These are phyloP conservation scores for Tragelaphus oryx DNA, from an alignment of 2,797 vertebrate species.

Conservation along the genomic window DNA sequence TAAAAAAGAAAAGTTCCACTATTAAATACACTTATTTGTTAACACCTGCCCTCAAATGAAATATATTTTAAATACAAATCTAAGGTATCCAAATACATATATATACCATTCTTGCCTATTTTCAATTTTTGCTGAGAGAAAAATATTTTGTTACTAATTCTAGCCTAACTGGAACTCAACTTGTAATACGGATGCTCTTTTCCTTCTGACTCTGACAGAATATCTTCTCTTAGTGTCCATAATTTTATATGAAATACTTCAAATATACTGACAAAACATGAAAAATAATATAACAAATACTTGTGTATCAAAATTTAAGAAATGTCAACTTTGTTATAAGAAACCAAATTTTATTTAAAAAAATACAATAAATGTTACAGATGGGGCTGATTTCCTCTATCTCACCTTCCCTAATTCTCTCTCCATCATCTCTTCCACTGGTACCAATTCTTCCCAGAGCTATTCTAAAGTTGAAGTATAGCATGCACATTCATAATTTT, in stretches of 20 bases:
- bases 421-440: neutral
- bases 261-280: neutral
- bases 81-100: neutral
- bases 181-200: neutral
- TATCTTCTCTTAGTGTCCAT: neutral
- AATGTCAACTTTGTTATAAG: neutral
- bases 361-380: neutral
- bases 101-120: neutral
- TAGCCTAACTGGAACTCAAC: neutral
- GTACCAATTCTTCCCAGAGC: neutral
- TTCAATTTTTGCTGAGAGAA: slow-evolving; percentile 14
- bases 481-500: neutral
- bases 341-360: neutral
- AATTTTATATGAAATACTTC: slow-evolving; percentile 39
- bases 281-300: neutral
- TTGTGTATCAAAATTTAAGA: neutral
- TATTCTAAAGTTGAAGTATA: neutral
- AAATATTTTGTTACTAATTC: neutral
- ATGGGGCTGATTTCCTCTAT: neutral
- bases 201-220: neutral
- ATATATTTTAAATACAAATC: slow-evolving; percentile 14
- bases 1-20: neutral
- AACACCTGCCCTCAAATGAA: neutral
- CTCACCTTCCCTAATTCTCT: neutral
- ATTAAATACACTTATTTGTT: neutral